Evolutionary conservation across 1,140 invertebrate genomes (phyloP), one percentile per base, ranked within the genome.

Genomic region (Drosophila athabasca): DNA sequence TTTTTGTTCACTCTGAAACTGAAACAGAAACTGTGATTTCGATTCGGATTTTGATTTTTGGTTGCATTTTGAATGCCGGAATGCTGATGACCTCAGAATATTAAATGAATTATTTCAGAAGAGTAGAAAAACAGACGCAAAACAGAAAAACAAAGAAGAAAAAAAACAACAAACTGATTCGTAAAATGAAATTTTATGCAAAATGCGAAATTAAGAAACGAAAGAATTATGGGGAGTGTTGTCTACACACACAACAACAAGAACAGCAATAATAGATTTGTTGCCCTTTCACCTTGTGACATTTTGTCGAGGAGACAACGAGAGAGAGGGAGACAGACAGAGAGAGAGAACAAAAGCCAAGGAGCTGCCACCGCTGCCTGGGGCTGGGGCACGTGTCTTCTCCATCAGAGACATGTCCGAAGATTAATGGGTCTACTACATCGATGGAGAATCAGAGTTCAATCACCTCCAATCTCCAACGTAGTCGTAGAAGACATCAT

Each of bases 81-180:
- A 76, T 82, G 79, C 59, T 55, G 79, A 77, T 82, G 82, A 85
- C 74, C 82, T 85, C 82, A 85, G 55, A 67, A 53, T 55, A 70
- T 58, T 53, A 51, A 57, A 46, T 73, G 22, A 64, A 79, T 70
- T 73, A 54, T 53, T 45, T 39, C 35, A 39, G 35, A 39, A 13
- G 39, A 64, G 41, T 46, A 48, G 49, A 68, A 69, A 52, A 69
- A 55, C 24, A 55, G 17, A 24, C 22, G 22, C 22, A 31, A 39
- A 13, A 39, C 3, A 39, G 4, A 39, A 50, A 68, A 39, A 51
- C 51, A 66, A 64, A 55, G 44, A 35, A 66, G 45, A 48, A 57
- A 58, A 4, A 67, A 9, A 57, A 58, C 11, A 67, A 7, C 8
- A 67, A 11, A 50, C 29, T 46, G 4, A 26, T 26, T 26, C 24